A percentile compares a stretch with the other conserved stretches of the same genome.
Conservation (phyloP, 1,140 invertebrate genomes). For the Magallana gigas region DNA sequence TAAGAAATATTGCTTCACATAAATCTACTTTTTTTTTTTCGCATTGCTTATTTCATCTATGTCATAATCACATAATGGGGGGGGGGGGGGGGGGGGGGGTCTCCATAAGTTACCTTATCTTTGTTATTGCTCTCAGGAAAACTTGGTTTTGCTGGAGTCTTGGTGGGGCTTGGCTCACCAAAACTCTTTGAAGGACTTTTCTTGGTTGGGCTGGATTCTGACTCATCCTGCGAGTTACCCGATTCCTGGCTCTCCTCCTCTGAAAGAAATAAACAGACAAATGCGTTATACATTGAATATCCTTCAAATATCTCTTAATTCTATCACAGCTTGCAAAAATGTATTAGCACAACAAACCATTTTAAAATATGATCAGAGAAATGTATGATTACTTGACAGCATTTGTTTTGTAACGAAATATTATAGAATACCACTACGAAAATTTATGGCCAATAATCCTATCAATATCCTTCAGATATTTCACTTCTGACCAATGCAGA, state of each 20-base stretch:
- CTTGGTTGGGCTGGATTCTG: constrained; percentile 41
- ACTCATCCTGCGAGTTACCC: constrained; percentile 33
- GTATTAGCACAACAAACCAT: background rate
- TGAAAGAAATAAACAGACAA: background rate
- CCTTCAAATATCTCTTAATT: background rate
- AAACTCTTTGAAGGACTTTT: constrained; percentile 24
- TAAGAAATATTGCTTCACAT: too few relatives aligned
- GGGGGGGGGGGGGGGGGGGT: too few relatives aligned
- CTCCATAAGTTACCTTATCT: background rate
- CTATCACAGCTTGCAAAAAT: background rate
- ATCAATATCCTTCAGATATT: too few relatives aligned
- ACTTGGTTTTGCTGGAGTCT: background rate
- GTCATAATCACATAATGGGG: too few relatives aligned
- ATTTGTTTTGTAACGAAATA: too few relatives aligned
- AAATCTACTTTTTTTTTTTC: too few relatives aligned
- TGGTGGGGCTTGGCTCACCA: constrained; percentile 3
- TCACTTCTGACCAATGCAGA: too few relatives aligned
- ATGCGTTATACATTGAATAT: background rate
- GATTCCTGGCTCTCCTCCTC: constrained; percentile 35
- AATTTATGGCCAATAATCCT: too few relatives aligned
- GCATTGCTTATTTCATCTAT: too few relatives aligned
- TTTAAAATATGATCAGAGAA: background rate
- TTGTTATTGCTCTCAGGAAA: background rate
- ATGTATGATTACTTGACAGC: too few relatives aligned
- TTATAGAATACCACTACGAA: too few relatives aligned